Conservation (phyloP, 2,797 vertebrate genomes). For the Enteromius treurensis region DNA sequence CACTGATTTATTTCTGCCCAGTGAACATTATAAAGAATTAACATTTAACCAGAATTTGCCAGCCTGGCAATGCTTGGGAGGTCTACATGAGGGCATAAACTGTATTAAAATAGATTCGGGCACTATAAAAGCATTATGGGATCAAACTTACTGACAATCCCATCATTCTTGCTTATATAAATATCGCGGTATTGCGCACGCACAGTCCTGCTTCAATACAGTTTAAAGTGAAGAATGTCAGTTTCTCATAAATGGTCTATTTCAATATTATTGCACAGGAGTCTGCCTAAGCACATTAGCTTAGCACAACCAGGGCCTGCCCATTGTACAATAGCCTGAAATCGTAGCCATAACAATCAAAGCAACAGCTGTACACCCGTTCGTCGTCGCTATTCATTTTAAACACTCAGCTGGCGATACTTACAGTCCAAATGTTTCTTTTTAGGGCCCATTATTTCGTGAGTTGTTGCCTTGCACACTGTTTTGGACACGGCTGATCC, state of each 20-base stretch:
- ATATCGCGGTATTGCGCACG: not conserved
- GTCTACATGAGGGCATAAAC: not conserved
- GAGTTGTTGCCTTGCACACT: constrained; percentile 91
- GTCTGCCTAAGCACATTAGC: constrained; percentile 37
- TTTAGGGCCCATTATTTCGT: constrained; percentile 90
- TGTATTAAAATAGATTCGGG: not conserved
- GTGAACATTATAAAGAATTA: not conserved
- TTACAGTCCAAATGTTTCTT: constrained; percentile 94
- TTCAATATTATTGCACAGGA: not conserved
- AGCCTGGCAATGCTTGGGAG: not conserved
- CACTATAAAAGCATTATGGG: not conserved
- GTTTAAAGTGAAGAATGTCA: not conserved
- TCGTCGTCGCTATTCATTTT: constrained; percentile 9
- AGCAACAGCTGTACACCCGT: constrained; percentile 20
- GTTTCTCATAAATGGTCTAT: not conserved
- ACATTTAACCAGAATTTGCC: not conserved
- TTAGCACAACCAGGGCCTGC: constrained; percentile 51
- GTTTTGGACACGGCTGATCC: constrained; percentile 90
- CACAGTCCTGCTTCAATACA: not conserved
- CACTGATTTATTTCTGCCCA: not conserved
- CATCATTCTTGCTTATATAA: not conserved
- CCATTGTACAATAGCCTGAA: constrained; percentile 47
- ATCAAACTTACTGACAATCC: not conserved
- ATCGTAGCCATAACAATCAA: constrained; percentile 37
- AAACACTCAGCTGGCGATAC: constrained; percentile 66